These are phyloP conservation scores for Ataeniobius toweri DNA, from an alignment of 2,797 vertebrate genomes.

Conservation along the genomic window DNA sequence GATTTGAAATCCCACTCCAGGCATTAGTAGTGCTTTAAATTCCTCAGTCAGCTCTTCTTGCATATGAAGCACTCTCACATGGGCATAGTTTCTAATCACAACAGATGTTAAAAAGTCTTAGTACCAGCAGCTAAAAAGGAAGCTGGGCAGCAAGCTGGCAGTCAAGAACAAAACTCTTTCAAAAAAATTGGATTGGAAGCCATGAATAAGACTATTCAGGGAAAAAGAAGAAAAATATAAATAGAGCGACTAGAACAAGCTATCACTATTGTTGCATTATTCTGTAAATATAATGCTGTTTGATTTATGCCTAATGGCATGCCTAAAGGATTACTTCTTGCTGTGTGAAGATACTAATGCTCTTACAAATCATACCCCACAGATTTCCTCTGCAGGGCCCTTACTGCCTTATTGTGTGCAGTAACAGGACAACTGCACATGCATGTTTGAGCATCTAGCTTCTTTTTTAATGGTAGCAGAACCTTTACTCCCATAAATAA, in stretches of 20 bases:
- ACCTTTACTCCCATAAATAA: background rate
- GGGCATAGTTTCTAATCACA: conserved; percentile 10
- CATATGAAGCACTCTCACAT: conserved; percentile 5
- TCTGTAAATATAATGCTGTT: background rate
- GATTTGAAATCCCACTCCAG: conserved; percentile 6
- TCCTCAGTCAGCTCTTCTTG: conserved; percentile 14
- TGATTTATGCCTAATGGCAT: background rate
- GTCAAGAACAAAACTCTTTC: background rate
- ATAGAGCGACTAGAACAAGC: background rate
- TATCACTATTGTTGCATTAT: background rate
- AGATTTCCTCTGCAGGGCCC: background rate
- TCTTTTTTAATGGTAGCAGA: background rate
- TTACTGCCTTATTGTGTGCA: background rate
- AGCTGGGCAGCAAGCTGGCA: background rate
- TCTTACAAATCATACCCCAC: conserved; percentile 1
- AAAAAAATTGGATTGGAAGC: background rate
- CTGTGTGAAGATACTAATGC: background rate
- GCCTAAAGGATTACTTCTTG: background rate
- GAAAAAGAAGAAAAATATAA: background rate
- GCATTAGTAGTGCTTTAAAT: conserved; percentile 1
- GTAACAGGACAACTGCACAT: background rate
- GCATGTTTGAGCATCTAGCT: background rate
- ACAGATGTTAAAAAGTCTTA: conserved; percentile 19
- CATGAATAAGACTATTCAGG: conserved; percentile 3
- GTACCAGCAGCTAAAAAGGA: background rate